These are phyloP conservation scores for Pararge aegeria DNA, from an alignment of 1,140 invertebrate species.

Conservation along the genomic window DNA sequence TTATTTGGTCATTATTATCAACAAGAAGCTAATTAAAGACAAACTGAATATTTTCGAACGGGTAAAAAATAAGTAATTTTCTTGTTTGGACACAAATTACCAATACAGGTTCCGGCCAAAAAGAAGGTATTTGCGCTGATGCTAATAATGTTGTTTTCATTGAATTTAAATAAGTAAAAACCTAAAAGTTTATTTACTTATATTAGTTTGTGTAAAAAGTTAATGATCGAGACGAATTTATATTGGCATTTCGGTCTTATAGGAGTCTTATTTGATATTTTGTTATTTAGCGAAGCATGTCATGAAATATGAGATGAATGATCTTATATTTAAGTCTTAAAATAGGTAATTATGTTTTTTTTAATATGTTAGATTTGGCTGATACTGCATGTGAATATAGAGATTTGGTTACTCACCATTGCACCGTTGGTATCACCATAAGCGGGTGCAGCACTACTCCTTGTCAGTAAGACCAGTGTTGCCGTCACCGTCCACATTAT, in stretches of 20 bases:
- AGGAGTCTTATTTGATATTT: background rate
- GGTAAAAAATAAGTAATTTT: background rate
- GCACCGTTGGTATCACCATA: conserved; percentile 63
- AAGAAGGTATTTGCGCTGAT: too few species aligned
- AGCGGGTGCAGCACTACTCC: conserved; percentile 62
- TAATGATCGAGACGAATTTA: too few species aligned
- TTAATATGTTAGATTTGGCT: background rate
- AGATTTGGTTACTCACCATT: conserved; percentile 54
- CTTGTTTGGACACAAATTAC: background rate
- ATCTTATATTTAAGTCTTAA: background rate
- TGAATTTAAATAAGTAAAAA: background rate
- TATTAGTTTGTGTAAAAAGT: too few species aligned
- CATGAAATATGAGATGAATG: background rate
- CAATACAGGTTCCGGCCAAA: background rate
- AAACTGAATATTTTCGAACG: background rate
- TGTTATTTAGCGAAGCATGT: background rate
- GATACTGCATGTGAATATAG: conserved; percentile 10
- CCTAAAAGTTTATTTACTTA: background rate
- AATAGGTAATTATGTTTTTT: too few species aligned
- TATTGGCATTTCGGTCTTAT: too few species aligned
- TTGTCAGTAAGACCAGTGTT: conserved; percentile 52
- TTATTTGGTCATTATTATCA: conserved; percentile 4
- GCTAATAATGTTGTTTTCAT: background rate
- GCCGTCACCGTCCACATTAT: conserved; percentile 53
- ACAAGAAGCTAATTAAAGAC: conserved; percentile 4